A percentile compares a stretch with the other conserved stretches of the same genome.
These are phyloP conservation scores for Sinodicranocentrus sp. DNA, from an alignment of 2,888 invertebrate species.

Conservation along the genomic window DNA sequence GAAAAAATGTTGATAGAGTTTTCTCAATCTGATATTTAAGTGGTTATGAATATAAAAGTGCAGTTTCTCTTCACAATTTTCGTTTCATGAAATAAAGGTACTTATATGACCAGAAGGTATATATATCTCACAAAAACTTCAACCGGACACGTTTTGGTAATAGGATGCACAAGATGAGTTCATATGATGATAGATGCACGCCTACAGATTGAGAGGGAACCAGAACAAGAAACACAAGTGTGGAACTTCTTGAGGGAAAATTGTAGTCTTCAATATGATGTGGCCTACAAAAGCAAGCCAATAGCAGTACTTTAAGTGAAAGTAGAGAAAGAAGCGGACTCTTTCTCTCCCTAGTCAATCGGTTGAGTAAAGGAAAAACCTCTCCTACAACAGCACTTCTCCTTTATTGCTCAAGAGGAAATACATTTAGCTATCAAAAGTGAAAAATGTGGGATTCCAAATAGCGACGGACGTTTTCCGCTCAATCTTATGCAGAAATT, in stretches of 20 bases:
- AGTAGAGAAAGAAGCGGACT: constrained; percentile 42
- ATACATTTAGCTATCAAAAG: constrained; percentile 76
- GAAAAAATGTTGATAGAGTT: too few species aligned
- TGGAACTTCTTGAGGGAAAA: not conserved
- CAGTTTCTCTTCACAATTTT: too few species aligned
- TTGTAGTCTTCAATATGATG: constrained; percentile 21
- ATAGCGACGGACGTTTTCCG: constrained; percentile 75
- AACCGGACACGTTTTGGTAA: not conserved
- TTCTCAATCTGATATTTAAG: too few species aligned
- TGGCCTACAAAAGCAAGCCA: constrained; percentile 41
- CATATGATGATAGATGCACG: constrained; percentile 4
- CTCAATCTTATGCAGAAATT: constrained; percentile 76
- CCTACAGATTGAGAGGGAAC: not conserved
- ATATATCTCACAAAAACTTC: not conserved
- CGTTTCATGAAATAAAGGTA: too few species aligned
- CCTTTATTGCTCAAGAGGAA: constrained; percentile 70
- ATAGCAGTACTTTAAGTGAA: constrained; percentile 46
- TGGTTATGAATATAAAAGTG: too few species aligned
- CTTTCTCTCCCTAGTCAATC: constrained; percentile 45
- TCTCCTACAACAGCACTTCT: constrained; percentile 3
- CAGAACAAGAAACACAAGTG: constrained; percentile 1
- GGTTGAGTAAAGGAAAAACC: not conserved
- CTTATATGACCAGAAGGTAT: too few species aligned
- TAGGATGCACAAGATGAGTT: constrained; percentile 18
- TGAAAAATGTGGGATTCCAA: constrained; percentile 76